Percentiles rank a stretch among this genome's conserved stretches.
phyloP scores from a whole-genome alignment of 2,113 vertebrate genomes.

The Lota lota region DNA sequence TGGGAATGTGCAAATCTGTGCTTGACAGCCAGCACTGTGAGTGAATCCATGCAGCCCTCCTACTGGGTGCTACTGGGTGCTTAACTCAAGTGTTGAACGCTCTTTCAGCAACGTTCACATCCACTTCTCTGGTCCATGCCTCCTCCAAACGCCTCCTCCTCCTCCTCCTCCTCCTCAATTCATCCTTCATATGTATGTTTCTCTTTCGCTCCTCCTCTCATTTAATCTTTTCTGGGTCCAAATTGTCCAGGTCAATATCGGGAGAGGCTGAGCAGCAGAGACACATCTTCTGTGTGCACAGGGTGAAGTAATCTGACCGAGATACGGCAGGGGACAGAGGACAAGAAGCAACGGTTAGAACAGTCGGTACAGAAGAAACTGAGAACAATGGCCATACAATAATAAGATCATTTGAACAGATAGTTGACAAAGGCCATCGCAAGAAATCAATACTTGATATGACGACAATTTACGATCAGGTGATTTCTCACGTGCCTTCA shows the following conservation, averaged over 20 bases:
- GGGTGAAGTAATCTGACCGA: constrained; percentile 62
- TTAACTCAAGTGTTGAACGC: too few species aligned
- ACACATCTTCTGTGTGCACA: constrained; percentile 73
- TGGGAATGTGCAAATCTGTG: too few species aligned
- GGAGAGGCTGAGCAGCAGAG: constrained; percentile 72
- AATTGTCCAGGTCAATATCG: constrained; percentile 73
- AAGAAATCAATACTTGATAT: too few species aligned
- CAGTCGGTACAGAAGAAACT: background rate
- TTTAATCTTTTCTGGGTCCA: constrained; percentile 58
- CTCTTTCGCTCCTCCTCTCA: constrained; percentile 32
- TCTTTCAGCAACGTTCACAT: background rate
- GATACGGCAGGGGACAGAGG: constrained; percentile 1
- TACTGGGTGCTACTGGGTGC: too few species aligned
- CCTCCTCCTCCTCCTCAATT: background rate
- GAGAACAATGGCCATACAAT: too few species aligned
- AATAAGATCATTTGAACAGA: too few species aligned
- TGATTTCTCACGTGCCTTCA: too few species aligned
- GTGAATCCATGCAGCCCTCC: too few species aligned
- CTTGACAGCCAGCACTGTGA: too few species aligned
- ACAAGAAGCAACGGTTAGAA: background rate
- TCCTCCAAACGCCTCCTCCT: background rate
- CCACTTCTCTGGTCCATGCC: background rate
- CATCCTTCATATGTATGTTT: background rate
- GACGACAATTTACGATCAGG: too few species aligned
- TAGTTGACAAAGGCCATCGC: too few species aligned